Evolutionary conservation across 2,797 vertebrate genomes (phyloP).

Genomic region (Halcyon badia): DNA sequence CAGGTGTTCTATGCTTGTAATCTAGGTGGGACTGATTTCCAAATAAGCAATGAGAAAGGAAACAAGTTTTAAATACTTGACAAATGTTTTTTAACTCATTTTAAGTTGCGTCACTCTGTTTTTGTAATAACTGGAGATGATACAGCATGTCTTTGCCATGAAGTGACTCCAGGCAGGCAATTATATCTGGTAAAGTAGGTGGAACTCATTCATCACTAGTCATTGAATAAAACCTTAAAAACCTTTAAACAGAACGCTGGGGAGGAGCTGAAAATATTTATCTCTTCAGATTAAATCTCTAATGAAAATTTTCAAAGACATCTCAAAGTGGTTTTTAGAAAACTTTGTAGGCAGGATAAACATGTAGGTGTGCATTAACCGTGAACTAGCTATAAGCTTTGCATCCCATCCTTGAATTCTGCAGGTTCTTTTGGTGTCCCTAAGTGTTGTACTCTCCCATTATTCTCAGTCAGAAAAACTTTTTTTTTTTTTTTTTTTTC

Average conservation of each 20-base stretch:
- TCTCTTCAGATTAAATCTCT: neutral
- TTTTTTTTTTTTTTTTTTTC: neutral
- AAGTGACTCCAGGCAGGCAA: neutral
- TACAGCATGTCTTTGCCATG: neutral
- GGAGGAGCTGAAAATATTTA: neutral
- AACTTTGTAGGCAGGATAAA: neutral
- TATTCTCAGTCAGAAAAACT: too few relatives aligned
- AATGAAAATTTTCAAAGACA: neutral
- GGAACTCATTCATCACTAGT: neutral
- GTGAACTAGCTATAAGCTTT: neutral
- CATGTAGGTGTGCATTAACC: neutral
- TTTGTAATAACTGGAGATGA: neutral
- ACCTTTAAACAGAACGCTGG: neutral
- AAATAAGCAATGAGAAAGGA: neutral
- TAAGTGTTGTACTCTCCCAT: neutral
- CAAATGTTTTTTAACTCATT: neutral
- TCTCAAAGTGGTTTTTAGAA: neutral
- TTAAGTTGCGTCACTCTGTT: neutral
- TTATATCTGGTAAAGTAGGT: neutral
- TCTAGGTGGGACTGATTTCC: neutral
- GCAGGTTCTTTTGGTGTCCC: rapidly evolving
- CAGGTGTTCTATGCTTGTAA: neutral
- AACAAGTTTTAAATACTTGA: neutral
- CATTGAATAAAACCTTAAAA: neutral
- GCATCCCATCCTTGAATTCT: neutral